A percentile compares a stretch with the other conserved stretches of the same genome.
These are phyloP conservation scores for Malurus elegans DNA, from an alignment of 2,113 vertebrate genomes.

Conservation along the genomic window DNA sequence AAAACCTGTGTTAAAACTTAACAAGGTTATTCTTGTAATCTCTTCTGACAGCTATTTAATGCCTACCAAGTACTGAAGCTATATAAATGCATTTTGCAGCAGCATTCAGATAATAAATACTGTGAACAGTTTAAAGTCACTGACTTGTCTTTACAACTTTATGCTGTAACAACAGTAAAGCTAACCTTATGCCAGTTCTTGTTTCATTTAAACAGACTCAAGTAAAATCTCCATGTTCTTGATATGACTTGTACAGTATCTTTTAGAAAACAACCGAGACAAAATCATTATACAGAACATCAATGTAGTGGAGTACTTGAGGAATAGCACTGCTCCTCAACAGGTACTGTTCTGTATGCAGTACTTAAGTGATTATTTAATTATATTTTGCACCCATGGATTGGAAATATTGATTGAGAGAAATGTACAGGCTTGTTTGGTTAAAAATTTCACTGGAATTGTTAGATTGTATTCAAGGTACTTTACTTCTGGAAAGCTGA, in stretches of 20 bases:
- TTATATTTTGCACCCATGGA: background rate
- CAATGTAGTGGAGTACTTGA: background rate
- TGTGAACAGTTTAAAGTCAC: constrained; percentile 10
- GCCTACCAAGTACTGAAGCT: constrained; percentile 5
- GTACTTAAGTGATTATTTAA: background rate
- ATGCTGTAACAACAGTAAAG: background rate
- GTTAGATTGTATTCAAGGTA: background rate
- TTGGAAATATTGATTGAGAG: background rate
- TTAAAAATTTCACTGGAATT: background rate
- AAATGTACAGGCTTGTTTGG: background rate
- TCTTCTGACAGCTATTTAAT: constrained; percentile 47
- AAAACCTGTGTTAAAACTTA: background rate
- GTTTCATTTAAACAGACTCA: constrained; percentile 5
- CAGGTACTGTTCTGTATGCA: background rate
- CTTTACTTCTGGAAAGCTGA: background rate
- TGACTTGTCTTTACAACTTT: constrained; percentile 2
- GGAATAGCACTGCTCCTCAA: background rate
- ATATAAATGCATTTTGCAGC: constrained; percentile 47
- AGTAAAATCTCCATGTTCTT: background rate
- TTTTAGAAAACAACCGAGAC: background rate
- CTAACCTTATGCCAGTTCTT: constrained; percentile 23
- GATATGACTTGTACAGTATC: background rate
- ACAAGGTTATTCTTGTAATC: constrained; percentile 28
- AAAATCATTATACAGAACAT: background rate
- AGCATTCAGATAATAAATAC: constrained; percentile 47